These are phyloP conservation scores for Synaphobranchus kaupii DNA, from an alignment of 2,797 vertebrate species.

Conservation along the genomic window DNA sequence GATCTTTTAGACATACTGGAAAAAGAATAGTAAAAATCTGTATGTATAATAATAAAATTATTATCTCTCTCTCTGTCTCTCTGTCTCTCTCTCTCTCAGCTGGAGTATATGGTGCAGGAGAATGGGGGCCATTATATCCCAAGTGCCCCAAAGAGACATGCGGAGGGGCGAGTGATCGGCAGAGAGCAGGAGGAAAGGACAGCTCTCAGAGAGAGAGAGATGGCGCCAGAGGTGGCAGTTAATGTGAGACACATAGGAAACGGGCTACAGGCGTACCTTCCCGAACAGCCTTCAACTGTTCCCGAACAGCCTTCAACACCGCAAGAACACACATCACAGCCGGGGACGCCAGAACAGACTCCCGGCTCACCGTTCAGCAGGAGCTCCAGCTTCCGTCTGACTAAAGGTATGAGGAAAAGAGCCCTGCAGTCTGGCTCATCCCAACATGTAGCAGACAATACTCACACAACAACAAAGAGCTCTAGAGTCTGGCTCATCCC, in stretches of 20 bases:
- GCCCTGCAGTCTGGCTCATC: not conserved
- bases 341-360: not conserved
- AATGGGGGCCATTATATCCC: slow-evolving; percentile 50
- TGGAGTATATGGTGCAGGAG: slow-evolving; percentile 62
- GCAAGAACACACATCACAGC: not conserved
- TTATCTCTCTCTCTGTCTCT: not conserved
- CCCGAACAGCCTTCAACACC: not conserved
- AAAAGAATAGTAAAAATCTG: not conserved
- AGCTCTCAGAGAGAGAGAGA: not conserved
- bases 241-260: slow-evolving; percentile 42
- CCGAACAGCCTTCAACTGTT: no score
- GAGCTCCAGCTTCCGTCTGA: slow-evolving; percentile 61
- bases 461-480: no score
- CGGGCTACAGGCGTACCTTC: slow-evolving; percentile 43
- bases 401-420: slow-evolving; percentile 53
- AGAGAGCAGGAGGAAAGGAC: not conserved
- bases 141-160: slow-evolving; percentile 32
- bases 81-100: slow-evolving; percentile 50
- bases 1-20: not conserved
- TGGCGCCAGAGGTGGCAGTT: slow-evolving; percentile 34
- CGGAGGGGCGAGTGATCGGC: not conserved
- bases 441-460: not conserved
- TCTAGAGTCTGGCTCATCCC: not conserved
- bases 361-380: slow-evolving; percentile 24
- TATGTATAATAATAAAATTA: not conserved